Percentiles rank a stretch among this genome's conserved stretches.
phyloP scores from a whole-genome alignment of 2,113 vertebrate genomes.

The Hyperopisus bebe region DNA sequence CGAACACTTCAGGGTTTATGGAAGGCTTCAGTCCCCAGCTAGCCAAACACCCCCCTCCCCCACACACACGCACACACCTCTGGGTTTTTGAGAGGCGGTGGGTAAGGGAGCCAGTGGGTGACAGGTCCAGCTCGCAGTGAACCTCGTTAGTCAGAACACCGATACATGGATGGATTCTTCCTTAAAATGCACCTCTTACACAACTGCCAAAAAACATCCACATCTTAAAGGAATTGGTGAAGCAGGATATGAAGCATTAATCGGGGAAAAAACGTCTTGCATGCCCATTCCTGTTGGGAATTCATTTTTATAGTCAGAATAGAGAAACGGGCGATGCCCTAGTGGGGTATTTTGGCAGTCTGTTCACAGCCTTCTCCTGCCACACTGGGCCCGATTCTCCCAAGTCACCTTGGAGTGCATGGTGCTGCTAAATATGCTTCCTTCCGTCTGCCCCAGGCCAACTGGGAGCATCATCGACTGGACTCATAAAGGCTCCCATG shows the following conservation, averaged over 20 bases:
- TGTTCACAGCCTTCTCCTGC: neutral
- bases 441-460: neutral
- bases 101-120: neutral
- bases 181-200: neutral
- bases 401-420: neutral
- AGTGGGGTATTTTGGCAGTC: neutral
- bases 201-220: neutral
- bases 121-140: neutral
- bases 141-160: neutral
- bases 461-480: neutral
- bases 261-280: neutral
- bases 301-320: neutral
- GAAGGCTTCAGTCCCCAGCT: neutral
- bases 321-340: neutral
- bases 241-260: neutral
- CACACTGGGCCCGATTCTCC: neutral
- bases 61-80: neutral
- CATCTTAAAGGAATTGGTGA: neutral
- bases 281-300: neutral
- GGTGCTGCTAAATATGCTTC: neutral
- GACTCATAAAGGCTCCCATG: neutral
- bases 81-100: neutral
- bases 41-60: neutral
- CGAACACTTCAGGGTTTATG: neutral
- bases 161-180: neutral